These are phyloP conservation scores for Trisateles emortualis DNA, from an alignment of 2,888 invertebrate species.

Conservation along the genomic window DNA sequence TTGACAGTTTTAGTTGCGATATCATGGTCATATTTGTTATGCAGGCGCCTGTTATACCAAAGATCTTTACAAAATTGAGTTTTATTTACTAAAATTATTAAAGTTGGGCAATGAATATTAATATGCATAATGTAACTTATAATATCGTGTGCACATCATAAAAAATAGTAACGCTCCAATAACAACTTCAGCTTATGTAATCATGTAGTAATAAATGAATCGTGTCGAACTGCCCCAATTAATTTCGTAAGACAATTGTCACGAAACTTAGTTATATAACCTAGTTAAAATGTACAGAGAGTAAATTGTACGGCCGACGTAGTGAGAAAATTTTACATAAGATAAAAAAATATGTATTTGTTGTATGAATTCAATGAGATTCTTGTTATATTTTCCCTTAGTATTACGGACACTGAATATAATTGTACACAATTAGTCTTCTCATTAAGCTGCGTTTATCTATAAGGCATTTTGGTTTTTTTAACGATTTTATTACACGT, in stretches of 20 bases:
- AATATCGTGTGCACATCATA: constrained; percentile 41
- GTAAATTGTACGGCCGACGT: constrained; percentile 22
- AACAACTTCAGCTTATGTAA: constrained; percentile 59
- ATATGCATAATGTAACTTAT: neutral
- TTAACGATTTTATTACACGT: no score
- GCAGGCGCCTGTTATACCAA: neutral
- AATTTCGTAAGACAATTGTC: constrained; percentile 62
- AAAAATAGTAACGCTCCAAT: constrained; percentile 56
- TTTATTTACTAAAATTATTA: no score
- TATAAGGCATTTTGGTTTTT: no score
- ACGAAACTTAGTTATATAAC: constrained; percentile 53
- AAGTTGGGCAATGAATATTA: neutral
- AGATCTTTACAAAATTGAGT: no score
- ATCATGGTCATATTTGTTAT: no score
- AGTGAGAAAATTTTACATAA: constrained; percentile 10
- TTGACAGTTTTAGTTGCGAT: no score
- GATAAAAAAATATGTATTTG: constrained; percentile 7
- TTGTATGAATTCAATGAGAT: neutral
- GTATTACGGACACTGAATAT: neutral
- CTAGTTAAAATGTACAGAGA: constrained; percentile 24
- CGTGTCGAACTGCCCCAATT: constrained; percentile 60
- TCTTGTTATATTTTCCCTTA: neutral
- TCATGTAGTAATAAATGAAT: constrained; percentile 59
- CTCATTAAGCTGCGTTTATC: no score
- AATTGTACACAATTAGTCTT: neutral